These are phyloP conservation scores for Syndactyla subalaris DNA, from an alignment of 2,797 vertebrate genomes.

Conservation along the genomic window DNA sequence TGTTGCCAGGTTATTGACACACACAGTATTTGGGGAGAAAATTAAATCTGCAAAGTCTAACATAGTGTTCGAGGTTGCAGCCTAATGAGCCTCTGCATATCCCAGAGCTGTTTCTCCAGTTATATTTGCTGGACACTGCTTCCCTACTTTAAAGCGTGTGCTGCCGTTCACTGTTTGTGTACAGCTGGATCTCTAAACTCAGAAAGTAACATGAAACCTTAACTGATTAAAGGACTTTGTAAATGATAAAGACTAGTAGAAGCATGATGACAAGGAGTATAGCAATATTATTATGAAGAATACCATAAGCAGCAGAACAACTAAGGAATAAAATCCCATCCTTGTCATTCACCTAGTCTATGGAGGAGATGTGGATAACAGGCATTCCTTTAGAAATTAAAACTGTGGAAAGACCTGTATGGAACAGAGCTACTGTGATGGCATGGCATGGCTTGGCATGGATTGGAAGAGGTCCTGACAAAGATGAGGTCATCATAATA, in stretches of 20 bases:
- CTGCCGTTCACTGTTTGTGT: background rate
- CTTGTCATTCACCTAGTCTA: background rate
- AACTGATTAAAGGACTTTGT: background rate
- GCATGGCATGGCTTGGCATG: background rate
- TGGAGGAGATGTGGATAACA: background rate
- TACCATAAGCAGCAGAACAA: background rate
- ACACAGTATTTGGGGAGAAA: background rate
- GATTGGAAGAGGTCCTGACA: background rate
- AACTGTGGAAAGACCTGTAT: constrained; percentile 19
- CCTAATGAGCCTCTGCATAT: background rate
- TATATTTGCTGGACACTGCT: background rate
- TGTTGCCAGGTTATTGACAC: background rate
- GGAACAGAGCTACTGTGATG: background rate
- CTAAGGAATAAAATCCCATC: background rate
- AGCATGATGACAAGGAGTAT: background rate
- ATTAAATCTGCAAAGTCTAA: background rate
- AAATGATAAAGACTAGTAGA: background rate
- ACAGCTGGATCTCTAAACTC: background rate
- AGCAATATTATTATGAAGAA: background rate
- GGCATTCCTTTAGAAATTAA: constrained; percentile 5
- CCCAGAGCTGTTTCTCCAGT: background rate
- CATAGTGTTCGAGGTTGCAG: background rate
- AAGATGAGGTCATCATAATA: background rate
- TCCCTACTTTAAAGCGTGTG: background rate
- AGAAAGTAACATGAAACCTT: background rate